Conservation (phyloP, 2,797 vertebrate species). For the Sebastes nivosus region DNA sequence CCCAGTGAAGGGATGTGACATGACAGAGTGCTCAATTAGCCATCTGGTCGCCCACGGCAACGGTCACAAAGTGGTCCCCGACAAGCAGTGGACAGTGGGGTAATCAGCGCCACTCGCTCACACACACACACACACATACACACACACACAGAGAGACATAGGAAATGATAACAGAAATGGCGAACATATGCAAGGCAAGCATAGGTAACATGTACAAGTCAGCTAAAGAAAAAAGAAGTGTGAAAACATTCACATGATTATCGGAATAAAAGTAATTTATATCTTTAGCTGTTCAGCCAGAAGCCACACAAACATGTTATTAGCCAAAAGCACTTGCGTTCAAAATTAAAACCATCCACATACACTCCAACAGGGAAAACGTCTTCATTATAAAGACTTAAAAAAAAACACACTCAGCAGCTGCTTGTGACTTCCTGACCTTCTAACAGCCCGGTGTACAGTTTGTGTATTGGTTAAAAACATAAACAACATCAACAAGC, state of each 20-base stretch:
- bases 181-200: conserved; percentile 3
- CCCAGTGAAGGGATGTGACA: conserved; percentile 73
- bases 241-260: not conserved
- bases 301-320: not conserved
- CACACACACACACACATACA: not conserved
- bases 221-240: not conserved
- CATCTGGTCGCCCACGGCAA: conserved; percentile 77
- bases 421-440: conserved; percentile 34
- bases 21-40: conserved; percentile 81
- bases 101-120: conserved; percentile 34
- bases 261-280: not conserved
- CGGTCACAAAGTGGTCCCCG: conserved; percentile 57
- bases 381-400: not conserved
- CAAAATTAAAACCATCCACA: conserved; percentile 30
- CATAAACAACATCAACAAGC: conserved; percentile 15
- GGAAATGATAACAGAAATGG: conserved; percentile 32
- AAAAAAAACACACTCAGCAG: conserved; percentile 5
- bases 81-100: conserved; percentile 67
- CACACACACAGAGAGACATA: not conserved
- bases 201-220: not conserved
- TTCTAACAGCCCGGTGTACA: not conserved
- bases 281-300: not conserved
- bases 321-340: not conserved
- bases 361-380: not conserved
- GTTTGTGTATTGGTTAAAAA: not conserved